phyloP scores from a whole-genome alignment of 2,888 invertebrate species.

The Cryptus viduatorius region DNA sequence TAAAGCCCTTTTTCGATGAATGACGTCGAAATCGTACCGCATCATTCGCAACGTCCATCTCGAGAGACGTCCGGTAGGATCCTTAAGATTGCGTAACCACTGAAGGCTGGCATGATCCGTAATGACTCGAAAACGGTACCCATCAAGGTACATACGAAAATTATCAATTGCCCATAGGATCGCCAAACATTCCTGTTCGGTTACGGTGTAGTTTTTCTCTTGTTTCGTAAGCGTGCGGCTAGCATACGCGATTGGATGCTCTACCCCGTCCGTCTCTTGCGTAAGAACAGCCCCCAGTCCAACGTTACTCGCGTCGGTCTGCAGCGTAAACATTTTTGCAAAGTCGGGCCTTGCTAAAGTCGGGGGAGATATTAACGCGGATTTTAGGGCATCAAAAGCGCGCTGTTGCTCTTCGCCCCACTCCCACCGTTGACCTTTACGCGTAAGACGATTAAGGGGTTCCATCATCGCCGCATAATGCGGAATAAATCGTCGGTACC shows the following conservation, averaged over 20 bases:
- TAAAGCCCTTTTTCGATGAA: slow-evolving; percentile 6
- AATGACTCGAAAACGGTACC: slow-evolving; percentile 71
- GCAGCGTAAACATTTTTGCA: slow-evolving; percentile 4
- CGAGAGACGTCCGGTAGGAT: slow-evolving; percentile 5
- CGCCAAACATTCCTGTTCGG: slow-evolving; percentile 72
- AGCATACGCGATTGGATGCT: slow-evolving; percentile 65
- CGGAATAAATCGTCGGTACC: too few species aligned
- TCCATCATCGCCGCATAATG: too few species aligned
- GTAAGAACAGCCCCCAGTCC: background rate
- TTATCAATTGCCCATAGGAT: slow-evolving; percentile 70
- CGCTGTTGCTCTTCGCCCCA: too few species aligned
- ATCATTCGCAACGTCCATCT: slow-evolving; percentile 60
- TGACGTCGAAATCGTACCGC: slow-evolving; percentile 52
- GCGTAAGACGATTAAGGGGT: too few species aligned
- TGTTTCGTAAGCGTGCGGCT: slow-evolving; percentile 54
- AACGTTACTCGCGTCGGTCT: slow-evolving; percentile 27
- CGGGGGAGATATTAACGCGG: too few species aligned
- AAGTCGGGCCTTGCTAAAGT: slow-evolving; percentile 5
- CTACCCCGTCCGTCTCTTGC: background rate
- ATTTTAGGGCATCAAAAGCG: too few species aligned
- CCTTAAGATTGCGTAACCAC: slow-evolving; percentile 66
- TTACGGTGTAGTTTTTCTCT: slow-evolving; percentile 64
- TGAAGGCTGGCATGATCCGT: slow-evolving; percentile 72
- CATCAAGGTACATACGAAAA: slow-evolving; percentile 73
- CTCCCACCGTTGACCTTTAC: too few species aligned